Conservation (phyloP, 2,797 vertebrate species). For the Chelmon rostratus region DNA sequence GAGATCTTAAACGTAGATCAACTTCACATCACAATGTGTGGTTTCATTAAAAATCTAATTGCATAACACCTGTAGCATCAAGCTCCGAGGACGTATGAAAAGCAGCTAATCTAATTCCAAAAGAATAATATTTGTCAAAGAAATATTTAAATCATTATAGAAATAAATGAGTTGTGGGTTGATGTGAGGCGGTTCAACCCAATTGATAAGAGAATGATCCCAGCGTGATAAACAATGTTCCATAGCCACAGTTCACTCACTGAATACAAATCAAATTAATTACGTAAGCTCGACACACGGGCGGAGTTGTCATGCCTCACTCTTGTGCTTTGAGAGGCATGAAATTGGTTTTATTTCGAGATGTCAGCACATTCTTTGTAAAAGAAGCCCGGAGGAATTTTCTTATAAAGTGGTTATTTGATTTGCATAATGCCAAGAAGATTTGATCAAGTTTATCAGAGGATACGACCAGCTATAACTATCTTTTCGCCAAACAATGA, state of each 20-base stretch:
- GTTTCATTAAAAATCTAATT: conserved; percentile 14
- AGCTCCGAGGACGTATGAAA: neutral
- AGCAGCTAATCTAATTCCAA: neutral
- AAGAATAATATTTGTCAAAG: neutral
- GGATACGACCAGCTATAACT: conserved; percentile 14
- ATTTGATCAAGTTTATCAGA: conserved; percentile 58
- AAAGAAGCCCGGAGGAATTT: conserved; percentile 52
- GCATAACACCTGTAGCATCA: neutral
- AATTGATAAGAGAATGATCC: conserved; percentile 59
- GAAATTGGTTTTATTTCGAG: conserved; percentile 81
- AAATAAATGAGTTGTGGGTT: conserved; percentile 29
- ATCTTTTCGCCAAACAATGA: conserved; percentile 11
- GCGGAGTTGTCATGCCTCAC: conserved; percentile 76
- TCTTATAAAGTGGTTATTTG: conserved; percentile 50
- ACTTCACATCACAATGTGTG: neutral
- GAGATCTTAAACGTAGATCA: neutral
- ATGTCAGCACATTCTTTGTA: conserved; percentile 73
- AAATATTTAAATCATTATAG: conserved; percentile 36
- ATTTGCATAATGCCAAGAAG: conserved; percentile 46
- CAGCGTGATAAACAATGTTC: conserved; percentile 72
- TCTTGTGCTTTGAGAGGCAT: conserved; percentile 79
- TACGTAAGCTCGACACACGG: conserved; percentile 74
- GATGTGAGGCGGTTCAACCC: conserved; percentile 24
- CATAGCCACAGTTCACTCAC: conserved; percentile 68
- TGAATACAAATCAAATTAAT: conserved; percentile 83